phyloP scores from a whole-genome alignment of 2,888 invertebrate species.

The Hydrotaea diabolus region DNA sequence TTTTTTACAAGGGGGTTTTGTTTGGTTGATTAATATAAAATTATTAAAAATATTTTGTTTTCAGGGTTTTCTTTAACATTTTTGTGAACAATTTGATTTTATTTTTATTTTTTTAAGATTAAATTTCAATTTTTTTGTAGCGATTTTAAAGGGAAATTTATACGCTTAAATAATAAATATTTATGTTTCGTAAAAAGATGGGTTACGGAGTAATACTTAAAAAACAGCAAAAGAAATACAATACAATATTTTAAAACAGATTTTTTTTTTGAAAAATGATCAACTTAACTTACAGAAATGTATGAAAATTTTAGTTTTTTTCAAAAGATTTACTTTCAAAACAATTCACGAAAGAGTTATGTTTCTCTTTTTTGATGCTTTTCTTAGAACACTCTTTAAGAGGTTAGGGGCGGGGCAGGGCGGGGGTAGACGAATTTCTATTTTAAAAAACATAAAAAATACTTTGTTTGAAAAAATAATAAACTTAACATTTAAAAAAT shows the following conservation, averaged over 20 bases:
- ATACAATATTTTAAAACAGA: constrained; percentile 11
- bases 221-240: constrained; percentile 34
- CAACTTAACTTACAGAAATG: neutral
- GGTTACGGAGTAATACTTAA: constrained; percentile 46
- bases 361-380: neutral
- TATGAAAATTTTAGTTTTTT: neutral
- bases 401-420: neutral
- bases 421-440: neutral
- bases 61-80: neutral
- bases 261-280: neutral
- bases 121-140: constrained; percentile 1
- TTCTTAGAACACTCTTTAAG: constrained; percentile 27
- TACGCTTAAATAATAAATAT: constrained; percentile 43
- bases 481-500: constrained; percentile 12
- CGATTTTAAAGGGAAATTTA: neutral
- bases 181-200: constrained; percentile 46
- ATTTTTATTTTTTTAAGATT: constrained; percentile 1
- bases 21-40: neutral
- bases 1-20: neutral
- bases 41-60: neutral
- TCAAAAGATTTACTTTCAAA: neutral
- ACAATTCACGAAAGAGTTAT: neutral
- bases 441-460: constrained; percentile 15
- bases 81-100: neutral
- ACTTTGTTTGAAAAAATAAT: constrained; percentile 14